phyloP scores from a whole-genome alignment of 2,888 invertebrate species.

The Habroteleia sp. region DNA sequence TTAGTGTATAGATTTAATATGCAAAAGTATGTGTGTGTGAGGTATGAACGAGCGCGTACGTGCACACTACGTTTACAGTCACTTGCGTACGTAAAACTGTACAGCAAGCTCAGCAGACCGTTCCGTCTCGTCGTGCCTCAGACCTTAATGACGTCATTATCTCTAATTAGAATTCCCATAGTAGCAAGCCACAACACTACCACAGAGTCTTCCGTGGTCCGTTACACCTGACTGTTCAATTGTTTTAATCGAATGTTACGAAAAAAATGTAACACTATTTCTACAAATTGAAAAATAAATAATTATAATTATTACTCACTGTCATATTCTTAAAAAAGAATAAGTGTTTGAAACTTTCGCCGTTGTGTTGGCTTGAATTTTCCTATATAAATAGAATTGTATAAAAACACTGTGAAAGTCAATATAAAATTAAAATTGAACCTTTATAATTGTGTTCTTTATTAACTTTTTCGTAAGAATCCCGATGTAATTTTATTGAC shows the following conservation, averaged over 20 bases:
- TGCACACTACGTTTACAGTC: slow-evolving; percentile 26
- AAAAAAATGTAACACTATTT: neutral
- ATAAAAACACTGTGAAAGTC: no score
- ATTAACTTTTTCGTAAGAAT: no score
- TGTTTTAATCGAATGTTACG: slow-evolving; percentile 30
- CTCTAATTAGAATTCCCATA: slow-evolving; percentile 76
- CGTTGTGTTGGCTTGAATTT: no score
- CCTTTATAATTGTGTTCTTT: no score
- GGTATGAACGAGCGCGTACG: slow-evolving; percentile 14
- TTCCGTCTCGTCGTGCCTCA: slow-evolving; percentile 75
- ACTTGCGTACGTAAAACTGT: slow-evolving; percentile 58
- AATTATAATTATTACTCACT: no score
- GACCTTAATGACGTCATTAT: slow-evolving; percentile 79
- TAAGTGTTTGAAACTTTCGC: no score
- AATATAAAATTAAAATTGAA: no score
- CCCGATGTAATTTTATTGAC: no score
- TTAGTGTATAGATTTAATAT: slow-evolving; percentile 22
- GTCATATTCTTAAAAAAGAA: no score
- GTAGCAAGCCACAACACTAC: slow-evolving; percentile 48
- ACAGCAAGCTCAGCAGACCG: slow-evolving; percentile 75
- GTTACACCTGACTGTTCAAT: slow-evolving; percentile 61
- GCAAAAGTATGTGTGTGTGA: slow-evolving; percentile 13
- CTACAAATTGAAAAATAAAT: no score
- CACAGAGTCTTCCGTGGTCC: slow-evolving; percentile 58
- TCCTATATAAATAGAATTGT: no score